Conservation (phyloP, 2,888 invertebrate species). For the Amblyteles armatorius region DNA sequence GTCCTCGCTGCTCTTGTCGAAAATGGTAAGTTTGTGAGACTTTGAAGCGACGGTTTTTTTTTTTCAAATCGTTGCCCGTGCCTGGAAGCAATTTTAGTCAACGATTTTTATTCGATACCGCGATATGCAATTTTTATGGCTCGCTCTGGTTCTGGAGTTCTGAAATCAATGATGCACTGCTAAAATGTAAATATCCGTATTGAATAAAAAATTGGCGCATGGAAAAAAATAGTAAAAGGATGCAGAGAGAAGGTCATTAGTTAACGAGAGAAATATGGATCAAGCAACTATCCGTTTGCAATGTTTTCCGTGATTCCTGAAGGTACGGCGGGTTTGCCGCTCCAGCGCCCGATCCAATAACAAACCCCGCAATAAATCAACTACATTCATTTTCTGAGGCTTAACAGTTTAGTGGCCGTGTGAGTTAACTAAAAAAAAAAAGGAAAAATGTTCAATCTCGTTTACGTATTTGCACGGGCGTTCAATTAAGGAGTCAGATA, state of each 20-base stretch:
- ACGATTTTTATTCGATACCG: not conserved
- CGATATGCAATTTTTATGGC: not conserved
- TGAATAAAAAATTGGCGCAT: not conserved
- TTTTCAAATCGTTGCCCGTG: not conserved
- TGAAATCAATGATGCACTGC: not conserved
- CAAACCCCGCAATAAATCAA: not conserved
- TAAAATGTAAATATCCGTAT: not conserved
- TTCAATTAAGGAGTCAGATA: slow-evolving; percentile 70
- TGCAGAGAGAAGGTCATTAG: not conserved
- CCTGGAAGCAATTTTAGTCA: not conserved
- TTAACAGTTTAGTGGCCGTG: not conserved
- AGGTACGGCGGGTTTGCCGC: not conserved
- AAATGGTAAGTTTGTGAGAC: slow-evolving; percentile 74
- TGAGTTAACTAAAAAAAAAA: not conserved
- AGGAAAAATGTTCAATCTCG: not conserved
- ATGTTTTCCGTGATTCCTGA: not conserved
- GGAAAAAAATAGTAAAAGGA: not conserved
- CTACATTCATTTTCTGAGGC: not conserved
- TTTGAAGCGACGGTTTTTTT: not conserved
- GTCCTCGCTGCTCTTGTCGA: slow-evolving; percentile 75
- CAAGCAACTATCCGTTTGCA: not conserved
- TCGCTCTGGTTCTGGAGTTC: not conserved
- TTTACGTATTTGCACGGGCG: slow-evolving; percentile 40
- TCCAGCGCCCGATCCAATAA: not conserved
- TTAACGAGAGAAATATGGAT: not conserved